A percentile compares a stretch with the other conserved stretches of the same genome.
These are phyloP conservation scores for Casuarius casuarius DNA, from an alignment of 2,113 vertebrate genomes.

Conservation along the genomic window DNA sequence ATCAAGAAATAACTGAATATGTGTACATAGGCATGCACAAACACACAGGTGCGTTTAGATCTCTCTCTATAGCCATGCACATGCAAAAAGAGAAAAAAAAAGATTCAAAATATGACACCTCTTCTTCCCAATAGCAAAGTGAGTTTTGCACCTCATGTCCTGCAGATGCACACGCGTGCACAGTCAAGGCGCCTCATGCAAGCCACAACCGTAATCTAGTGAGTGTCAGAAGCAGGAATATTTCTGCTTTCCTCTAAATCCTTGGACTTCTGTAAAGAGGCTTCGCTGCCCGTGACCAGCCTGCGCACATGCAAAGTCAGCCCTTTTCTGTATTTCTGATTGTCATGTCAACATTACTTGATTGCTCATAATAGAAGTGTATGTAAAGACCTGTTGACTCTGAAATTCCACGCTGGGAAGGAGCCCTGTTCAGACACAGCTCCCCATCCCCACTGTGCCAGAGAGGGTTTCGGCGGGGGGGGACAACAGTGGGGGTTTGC, in stretches of 20 bases:
- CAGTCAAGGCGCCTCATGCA: neutral
- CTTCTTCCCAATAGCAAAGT: accelerated
- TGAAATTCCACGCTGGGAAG: neutral
- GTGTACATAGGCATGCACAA: accelerated
- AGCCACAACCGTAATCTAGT: accelerated
- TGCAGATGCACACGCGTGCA: accelerated
- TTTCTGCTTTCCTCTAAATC: accelerated
- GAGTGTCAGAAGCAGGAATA: accelerated
- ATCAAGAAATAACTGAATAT: accelerated
- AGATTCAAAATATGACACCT: too few species aligned
- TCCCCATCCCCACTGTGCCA: accelerated
- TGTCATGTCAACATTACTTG: neutral
- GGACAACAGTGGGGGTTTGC: accelerated
- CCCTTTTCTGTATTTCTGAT: accelerated
- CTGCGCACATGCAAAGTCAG: accelerated
- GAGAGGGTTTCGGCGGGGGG: neutral
- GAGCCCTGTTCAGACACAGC: neutral
- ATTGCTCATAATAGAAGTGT: neutral
- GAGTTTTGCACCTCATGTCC: accelerated
- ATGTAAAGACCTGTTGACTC: neutral
- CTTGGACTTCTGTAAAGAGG: neutral
- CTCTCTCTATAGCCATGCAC: accelerated
- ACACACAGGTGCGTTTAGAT: accelerated
- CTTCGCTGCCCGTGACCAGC: neutral
- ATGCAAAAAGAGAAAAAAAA: neutral